phyloP scores from a whole-genome alignment of 2,113 vertebrate genomes.

The Rostratula benghalensis region DNA sequence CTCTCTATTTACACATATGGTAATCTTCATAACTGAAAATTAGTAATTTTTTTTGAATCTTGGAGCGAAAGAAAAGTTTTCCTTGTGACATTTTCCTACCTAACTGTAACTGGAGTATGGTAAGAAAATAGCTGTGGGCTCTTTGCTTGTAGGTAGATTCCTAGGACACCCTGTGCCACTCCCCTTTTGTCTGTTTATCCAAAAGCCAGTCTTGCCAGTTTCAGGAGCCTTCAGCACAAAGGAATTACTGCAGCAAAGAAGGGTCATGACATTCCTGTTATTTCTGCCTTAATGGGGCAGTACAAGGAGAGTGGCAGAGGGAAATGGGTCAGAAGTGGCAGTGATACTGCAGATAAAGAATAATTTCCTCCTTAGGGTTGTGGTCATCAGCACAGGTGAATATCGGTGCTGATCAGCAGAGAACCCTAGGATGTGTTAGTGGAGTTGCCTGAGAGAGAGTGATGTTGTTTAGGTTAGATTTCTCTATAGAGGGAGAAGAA shows the following conservation, averaged over 20 bases:
- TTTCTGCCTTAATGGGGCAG: not conserved
- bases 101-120: not conserved
- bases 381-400: not conserved
- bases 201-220: conserved; percentile 42
- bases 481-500: not conserved
- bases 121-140: not conserved
- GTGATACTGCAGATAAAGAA: not conserved
- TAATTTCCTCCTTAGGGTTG: not conserved
- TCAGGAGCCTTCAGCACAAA: not conserved
- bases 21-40: not conserved
- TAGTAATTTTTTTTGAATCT: not conserved
- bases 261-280: accelerated
- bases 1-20: not conserved
- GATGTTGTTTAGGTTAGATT: not conserved
- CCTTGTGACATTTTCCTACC: not conserved
- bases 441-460: not conserved
- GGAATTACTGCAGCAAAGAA: not conserved
- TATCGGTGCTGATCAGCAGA: not conserved
- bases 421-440: not conserved
- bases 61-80: not conserved
- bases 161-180: not conserved
- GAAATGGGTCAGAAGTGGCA: not conserved
- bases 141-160: not conserved
- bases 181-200: conserved; percentile 6
- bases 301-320: not conserved